A percentile compares a stretch with the other conserved stretches of the same genome.
phyloP scores from a whole-genome alignment of 1,140 invertebrate genomes.

The Pygmarrhopalites habei region DNA sequence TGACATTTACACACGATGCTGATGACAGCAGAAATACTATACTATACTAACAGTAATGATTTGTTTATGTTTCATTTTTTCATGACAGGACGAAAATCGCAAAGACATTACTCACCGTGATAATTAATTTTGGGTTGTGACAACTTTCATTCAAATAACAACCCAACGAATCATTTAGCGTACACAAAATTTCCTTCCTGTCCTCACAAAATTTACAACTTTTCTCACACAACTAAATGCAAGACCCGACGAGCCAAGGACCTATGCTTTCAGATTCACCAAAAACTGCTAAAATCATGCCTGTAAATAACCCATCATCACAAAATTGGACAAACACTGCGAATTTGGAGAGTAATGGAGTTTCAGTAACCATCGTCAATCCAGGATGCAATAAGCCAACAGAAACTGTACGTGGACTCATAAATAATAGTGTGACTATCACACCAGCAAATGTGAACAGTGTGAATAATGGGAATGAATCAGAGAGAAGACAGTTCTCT shows the following conservation, averaged over 20 bases:
- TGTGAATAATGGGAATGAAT: too few relatives aligned
- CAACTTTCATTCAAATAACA: too few relatives aligned
- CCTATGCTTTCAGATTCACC: conserved; percentile 17
- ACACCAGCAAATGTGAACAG: conserved; percentile 1
- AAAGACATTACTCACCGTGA: too few relatives aligned
- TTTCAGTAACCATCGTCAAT: conserved; percentile 12
- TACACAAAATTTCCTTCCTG: too few relatives aligned
- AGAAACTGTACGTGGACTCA: neutral
- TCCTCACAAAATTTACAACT: too few relatives aligned
- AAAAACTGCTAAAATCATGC: conserved; percentile 15
- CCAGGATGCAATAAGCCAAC: neutral
- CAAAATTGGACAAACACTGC: conserved; percentile 4
- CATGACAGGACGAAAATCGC: too few relatives aligned
- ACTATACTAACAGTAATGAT: too few relatives aligned
- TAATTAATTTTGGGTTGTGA: too few relatives aligned
- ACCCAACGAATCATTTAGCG: too few relatives aligned
- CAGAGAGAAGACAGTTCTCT: conserved; percentile 39
- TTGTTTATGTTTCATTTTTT: too few relatives aligned
- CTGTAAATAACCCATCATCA: neutral
- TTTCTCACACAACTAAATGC: conserved; percentile 2
- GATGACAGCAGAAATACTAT: too few relatives aligned
- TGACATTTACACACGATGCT: too few relatives aligned
- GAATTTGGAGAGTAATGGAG: conserved; percentile 18
- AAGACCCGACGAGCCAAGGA: conserved; percentile 15
- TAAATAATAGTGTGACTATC: neutral